Conservation (phyloP, 2,797 vertebrate genomes). For the Ceryle rudis region DNA sequence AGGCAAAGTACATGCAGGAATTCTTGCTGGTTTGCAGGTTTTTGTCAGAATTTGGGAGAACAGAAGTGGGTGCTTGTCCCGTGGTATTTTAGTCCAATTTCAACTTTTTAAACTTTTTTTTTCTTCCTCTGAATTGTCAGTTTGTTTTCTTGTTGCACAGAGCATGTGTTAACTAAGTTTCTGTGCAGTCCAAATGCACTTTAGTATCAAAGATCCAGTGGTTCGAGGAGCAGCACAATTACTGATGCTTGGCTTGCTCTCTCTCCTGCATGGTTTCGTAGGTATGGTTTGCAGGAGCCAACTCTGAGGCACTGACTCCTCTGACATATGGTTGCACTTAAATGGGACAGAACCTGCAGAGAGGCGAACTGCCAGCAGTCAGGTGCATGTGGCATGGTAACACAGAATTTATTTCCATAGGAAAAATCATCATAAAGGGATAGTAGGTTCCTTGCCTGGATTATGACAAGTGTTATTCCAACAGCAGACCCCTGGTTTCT, state of each 20-base stretch:
- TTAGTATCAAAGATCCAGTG: background rate
- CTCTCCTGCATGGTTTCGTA: fast-evolving
- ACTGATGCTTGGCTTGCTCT: fast-evolving
- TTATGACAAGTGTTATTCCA: background rate
- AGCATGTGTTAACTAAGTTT: background rate
- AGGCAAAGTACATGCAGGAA: background rate
- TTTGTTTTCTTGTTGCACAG: background rate
- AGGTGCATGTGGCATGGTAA: background rate
- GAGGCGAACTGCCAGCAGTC: background rate
- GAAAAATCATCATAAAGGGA: background rate
- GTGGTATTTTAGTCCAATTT: background rate
- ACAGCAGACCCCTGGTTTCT: background rate
- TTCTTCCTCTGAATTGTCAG: background rate
- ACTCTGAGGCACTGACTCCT: background rate
- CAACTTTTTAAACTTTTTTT: background rate
- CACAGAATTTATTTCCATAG: background rate
- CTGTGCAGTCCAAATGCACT: background rate
- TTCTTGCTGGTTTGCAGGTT: background rate
- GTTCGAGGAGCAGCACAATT: background rate
- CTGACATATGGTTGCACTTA: background rate
- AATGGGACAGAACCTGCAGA: background rate
- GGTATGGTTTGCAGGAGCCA: background rate
- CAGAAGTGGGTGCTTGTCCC: background rate
- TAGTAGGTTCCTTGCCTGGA: background rate
- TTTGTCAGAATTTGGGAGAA: background rate